A percentile compares a stretch with the other conserved stretches of the same genome.
phyloP scores from a whole-genome alignment of 1,140 invertebrate genomes.

The Formica selysi region DNA sequence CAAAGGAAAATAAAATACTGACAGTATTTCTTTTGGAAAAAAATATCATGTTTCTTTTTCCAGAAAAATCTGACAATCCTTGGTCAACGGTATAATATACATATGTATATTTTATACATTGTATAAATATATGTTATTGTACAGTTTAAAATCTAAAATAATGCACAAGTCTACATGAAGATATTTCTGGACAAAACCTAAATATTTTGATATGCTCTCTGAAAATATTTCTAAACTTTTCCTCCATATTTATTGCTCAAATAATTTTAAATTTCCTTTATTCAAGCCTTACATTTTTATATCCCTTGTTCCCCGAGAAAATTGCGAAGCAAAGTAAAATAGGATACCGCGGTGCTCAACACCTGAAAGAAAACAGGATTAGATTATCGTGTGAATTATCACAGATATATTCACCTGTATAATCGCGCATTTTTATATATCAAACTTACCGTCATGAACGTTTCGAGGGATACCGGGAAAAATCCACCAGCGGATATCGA shows the following conservation, averaged over 20 bases:
- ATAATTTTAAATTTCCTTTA: not conserved
- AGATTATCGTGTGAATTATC: not conserved
- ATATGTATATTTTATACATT: conserved; percentile 1
- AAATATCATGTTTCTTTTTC: not conserved
- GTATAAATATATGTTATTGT: not conserved
- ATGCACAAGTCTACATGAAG: not conserved
- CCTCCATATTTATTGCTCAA: not conserved
- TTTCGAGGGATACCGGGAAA: conserved; percentile 69
- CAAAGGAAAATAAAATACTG: not conserved
- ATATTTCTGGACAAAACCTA: not conserved
- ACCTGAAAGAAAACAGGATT: conserved; percentile 41
- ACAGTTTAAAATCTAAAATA: not conserved
- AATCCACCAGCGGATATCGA: conserved; percentile 68
- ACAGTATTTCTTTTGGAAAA: not conserved
- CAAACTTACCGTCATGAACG: conserved; percentile 63
- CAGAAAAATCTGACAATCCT: not conserved
- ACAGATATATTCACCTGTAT: not conserved
- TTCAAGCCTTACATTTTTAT: not conserved
- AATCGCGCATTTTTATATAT: not conserved
- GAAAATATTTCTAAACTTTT: not conserved
- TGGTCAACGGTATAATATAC: not conserved
- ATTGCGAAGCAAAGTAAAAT: conserved; percentile 67
- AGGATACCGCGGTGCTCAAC: conserved; percentile 65
- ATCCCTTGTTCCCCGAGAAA: not conserved
- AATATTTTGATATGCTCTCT: not conserved